These are phyloP conservation scores for Tachysurus fulvidraco DNA, from an alignment of 2,113 vertebrate species.

Conservation along the genomic window DNA sequence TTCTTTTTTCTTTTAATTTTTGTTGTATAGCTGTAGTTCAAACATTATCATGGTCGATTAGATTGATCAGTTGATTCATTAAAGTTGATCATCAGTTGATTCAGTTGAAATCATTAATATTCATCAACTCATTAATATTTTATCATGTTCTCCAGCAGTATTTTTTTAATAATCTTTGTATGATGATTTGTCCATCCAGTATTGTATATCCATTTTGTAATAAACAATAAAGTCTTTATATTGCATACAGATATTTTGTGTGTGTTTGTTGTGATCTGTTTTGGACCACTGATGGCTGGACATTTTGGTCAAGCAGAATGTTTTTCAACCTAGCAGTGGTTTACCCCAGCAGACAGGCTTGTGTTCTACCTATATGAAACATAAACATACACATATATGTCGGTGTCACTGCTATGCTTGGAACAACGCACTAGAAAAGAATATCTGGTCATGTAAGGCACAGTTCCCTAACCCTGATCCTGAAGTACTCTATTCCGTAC, in stretches of 20 bases:
- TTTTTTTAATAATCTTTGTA: not conserved
- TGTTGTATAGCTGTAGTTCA: not conserved
- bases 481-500: not conserved
- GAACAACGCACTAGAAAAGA: not conserved
- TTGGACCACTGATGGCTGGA: not conserved
- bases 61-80: not conserved
- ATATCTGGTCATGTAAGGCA: not conserved
- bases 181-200: conserved; percentile 2
- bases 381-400: not conserved
- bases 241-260: conserved; percentile 1
- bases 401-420: not conserved
- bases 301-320: not conserved
- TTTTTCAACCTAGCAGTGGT: not conserved
- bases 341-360: not conserved
- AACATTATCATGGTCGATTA: not conserved
- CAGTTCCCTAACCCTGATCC: not conserved
- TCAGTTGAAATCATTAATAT: conserved; percentile 10
- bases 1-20: not conserved
- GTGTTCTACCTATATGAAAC: not conserved
- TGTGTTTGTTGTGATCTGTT: not conserved
- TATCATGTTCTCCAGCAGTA: not conserved
- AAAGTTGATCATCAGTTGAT: not conserved
- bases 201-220: conserved; percentile 18
- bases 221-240: conserved; percentile 41
- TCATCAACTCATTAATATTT: not conserved